Evolutionary conservation across 2,888 invertebrate genomes (phyloP).

Genomic region (Andrena hattorfiana): DNA sequence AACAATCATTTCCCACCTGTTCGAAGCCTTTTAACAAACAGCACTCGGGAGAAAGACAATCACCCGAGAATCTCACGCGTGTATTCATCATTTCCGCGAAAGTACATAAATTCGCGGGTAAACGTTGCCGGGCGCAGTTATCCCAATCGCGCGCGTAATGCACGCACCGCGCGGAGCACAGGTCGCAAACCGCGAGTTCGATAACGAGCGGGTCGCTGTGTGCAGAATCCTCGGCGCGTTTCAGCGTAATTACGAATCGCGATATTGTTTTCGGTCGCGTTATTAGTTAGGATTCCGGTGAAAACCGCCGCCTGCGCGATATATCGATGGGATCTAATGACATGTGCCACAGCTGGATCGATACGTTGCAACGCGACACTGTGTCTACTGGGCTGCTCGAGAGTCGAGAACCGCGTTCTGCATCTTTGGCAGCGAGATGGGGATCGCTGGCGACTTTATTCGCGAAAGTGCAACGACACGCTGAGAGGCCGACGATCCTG

Average conservation of each 20-base stretch:
- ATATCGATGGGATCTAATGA: slow-evolving; percentile 30
- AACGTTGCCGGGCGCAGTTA: neutral
- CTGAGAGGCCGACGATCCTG: too few relatives aligned
- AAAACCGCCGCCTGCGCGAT: slow-evolving; percentile 41
- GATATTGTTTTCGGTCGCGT: slow-evolving; percentile 69
- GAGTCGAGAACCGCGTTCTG: slow-evolving; percentile 16
- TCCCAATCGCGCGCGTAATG: slow-evolving; percentile 1
- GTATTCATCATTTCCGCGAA: neutral
- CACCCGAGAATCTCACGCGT: neutral
- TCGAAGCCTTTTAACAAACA: neutral
- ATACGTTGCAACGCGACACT: neutral
- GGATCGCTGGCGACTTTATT: neutral
- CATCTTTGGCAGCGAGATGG: slow-evolving; percentile 29
- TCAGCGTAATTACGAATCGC: slow-evolving; percentile 65
- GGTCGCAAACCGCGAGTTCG: slow-evolving; percentile 60
- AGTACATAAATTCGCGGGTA: slow-evolving; percentile 8
- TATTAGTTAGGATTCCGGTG: slow-evolving; percentile 67
- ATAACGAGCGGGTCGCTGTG: slow-evolving; percentile 63
- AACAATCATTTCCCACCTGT: neutral
- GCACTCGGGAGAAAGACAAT: neutral
- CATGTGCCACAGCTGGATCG: neutral
- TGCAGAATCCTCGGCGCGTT: slow-evolving; percentile 33
- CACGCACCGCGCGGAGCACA: slow-evolving; percentile 14
- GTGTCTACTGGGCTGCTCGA: neutral
- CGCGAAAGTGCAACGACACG: too few relatives aligned